These are phyloP conservation scores for Anolis carolinensis DNA, from an alignment of 2,113 vertebrate species.

Conservation along the genomic window DNA sequence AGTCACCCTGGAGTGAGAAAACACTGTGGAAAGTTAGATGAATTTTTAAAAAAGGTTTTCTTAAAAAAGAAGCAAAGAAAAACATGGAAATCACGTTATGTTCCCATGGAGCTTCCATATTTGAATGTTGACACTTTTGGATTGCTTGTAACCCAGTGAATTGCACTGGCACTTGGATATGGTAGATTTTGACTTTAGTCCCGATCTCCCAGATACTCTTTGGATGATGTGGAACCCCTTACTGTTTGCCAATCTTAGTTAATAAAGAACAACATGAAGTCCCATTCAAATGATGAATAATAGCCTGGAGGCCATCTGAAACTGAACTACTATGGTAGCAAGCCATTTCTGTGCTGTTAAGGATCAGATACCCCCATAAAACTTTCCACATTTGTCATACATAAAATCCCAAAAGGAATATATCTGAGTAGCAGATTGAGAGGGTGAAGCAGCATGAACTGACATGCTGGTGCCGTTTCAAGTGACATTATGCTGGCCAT, in stretches of 20 bases:
- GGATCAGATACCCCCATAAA: neutral
- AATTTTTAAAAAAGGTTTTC: conserved; percentile 19
- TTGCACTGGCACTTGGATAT: neutral
- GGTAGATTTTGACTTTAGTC: neutral
- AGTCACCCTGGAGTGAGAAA: conserved; percentile 33
- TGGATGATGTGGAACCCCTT: neutral
- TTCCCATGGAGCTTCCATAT: conserved; percentile 37
- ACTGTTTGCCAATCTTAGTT: neutral
- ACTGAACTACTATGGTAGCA: neutral
- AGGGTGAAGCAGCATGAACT: neutral
- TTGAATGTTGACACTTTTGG: conserved; percentile 32
- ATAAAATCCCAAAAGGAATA: neutral
- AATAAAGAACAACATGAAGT: neutral
- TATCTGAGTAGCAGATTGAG: neutral
- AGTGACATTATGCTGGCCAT: neutral
- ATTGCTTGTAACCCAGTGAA: conserved; percentile 6
- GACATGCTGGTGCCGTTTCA: neutral
- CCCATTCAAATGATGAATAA: neutral
- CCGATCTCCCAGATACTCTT: neutral
- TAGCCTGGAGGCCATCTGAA: neutral
- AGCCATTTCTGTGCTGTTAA: neutral
- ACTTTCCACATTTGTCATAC: neutral
- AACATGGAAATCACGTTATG: neutral
- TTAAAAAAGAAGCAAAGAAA: neutral
- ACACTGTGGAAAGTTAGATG: conserved; percentile 23